These are phyloP conservation scores for Stenoptilia bipunctidactyla DNA, from an alignment of 2,888 invertebrate species.

Conservation along the genomic window DNA sequence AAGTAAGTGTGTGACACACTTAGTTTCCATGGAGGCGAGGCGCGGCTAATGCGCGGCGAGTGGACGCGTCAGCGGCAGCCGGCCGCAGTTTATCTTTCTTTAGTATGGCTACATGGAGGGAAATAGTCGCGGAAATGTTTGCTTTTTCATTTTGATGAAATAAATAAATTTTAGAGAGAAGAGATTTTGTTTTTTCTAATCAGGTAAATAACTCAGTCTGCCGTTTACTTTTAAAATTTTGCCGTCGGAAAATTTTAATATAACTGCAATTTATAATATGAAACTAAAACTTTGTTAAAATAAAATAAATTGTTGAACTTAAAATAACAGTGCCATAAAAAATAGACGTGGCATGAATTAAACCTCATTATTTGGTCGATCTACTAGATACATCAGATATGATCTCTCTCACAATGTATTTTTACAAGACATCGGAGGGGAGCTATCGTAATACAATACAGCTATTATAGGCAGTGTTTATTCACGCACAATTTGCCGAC, in stretches of 20 bases:
- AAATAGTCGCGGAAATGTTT: constrained; percentile 55
- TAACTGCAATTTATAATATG: too few relatives aligned
- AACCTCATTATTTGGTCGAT: constrained; percentile 14
- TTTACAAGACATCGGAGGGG: constrained; percentile 23
- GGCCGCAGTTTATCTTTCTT: constrained; percentile 59
- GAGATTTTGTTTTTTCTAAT: too few relatives aligned
- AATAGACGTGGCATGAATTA: too few relatives aligned
- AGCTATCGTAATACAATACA: constrained; percentile 50
- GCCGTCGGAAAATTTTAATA: too few relatives aligned
- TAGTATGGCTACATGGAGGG: constrained; percentile 52
- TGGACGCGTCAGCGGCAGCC: constrained; percentile 61
- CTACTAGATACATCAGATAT: constrained; percentile 19
- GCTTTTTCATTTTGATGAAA: constrained; percentile 37
- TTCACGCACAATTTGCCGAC: constrained; percentile 64
- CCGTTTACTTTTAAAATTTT: too few relatives aligned
- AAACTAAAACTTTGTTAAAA: too few relatives aligned
- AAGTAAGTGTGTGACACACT: constrained; percentile 63
- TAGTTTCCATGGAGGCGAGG: constrained; percentile 56
- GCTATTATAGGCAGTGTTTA: constrained; percentile 60
- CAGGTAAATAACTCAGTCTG: too few relatives aligned
- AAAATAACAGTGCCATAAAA: too few relatives aligned
- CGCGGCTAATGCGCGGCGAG: constrained; percentile 60
- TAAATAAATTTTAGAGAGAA: too few relatives aligned
- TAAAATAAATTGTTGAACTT: too few relatives aligned
- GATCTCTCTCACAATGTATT: constrained; percentile 17